Conservation (phyloP, 2,797 vertebrate genomes). For the Protonibea diacanthus region DNA sequence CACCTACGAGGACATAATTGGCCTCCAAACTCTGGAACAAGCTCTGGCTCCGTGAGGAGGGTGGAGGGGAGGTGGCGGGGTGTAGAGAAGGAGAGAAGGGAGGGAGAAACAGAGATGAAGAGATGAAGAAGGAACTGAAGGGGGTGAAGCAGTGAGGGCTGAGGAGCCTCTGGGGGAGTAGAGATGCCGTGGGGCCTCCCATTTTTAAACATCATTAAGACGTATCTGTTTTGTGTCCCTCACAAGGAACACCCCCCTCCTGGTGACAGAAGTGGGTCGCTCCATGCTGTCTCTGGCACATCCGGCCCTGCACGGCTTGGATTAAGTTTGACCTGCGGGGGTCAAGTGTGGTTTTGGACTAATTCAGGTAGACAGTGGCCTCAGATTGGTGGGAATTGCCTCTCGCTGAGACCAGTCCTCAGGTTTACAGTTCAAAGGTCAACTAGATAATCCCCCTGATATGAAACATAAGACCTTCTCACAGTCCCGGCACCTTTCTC, state of each 20-base stretch:
- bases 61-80: no score
- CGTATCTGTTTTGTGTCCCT: conserved; percentile 78
- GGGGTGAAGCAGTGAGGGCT: not conserved
- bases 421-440: conserved; percentile 73
- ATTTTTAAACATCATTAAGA: conserved; percentile 79
- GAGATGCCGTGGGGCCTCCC: conserved; percentile 58
- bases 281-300: conserved; percentile 70
- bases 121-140: conserved; percentile 23
- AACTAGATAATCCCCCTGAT: conserved; percentile 81
- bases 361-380: conserved; percentile 81
- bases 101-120: conserved; percentile 39
- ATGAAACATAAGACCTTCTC: conserved; percentile 72
- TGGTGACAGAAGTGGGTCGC: conserved; percentile 79
- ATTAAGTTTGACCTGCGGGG: conserved; percentile 81
- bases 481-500: conserved; percentile 30
- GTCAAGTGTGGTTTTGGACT: conserved; percentile 84
- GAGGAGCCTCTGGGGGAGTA: conserved; percentile 38
- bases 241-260: conserved; percentile 53
- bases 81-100: not conserved
- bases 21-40: conserved; percentile 72
- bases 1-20: conserved; percentile 79
- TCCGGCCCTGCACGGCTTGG: conserved; percentile 78
- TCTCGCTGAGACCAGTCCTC: conserved; percentile 58
- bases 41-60: conserved; percentile 46
- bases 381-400: conserved; percentile 75